Evolutionary conservation across 2,797 vertebrate species (phyloP).

Genomic region (Sciurus vulgaris): DNA sequence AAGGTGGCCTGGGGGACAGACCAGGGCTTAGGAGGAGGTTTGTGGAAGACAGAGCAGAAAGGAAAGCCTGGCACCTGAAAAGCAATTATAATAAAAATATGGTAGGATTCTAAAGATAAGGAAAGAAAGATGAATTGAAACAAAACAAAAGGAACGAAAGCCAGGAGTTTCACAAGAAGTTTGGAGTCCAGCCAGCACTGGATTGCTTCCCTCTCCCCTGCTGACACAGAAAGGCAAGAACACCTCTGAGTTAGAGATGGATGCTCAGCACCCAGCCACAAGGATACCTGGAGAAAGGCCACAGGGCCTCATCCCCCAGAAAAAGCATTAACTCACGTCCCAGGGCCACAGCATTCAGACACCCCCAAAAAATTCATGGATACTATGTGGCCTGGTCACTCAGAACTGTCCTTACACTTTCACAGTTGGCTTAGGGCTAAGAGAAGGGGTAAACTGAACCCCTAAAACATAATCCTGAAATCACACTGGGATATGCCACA

Average conservation of each 20-base stretch:
- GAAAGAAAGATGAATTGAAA: conserved; percentile 43
- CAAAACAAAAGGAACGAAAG: conserved; percentile 50
- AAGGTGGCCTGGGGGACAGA: neutral
- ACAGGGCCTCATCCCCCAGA: neutral
- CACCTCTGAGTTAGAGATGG: neutral
- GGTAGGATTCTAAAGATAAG: conserved; percentile 45
- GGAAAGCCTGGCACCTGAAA: neutral
- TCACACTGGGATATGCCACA: neutral
- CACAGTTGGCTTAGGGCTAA: neutral
- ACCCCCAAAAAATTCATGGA: neutral
- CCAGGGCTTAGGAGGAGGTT: neutral
- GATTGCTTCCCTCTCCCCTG: neutral
- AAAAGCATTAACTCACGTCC: neutral
- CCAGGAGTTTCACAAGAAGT: conserved; percentile 47
- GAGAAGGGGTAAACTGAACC: neutral
- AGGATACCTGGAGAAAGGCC: neutral
- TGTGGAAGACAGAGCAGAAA: neutral
- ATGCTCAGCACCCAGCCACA: neutral
- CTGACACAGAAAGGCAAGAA: neutral
- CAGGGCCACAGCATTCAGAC: neutral
- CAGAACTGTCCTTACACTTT: neutral
- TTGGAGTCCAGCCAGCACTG: neutral
- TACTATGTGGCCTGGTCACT: neutral
- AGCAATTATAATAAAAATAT: conserved; percentile 35
- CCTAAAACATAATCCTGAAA: neutral